Conservation (phyloP, 2,113 vertebrate species). For the Columba janthina region DNA sequence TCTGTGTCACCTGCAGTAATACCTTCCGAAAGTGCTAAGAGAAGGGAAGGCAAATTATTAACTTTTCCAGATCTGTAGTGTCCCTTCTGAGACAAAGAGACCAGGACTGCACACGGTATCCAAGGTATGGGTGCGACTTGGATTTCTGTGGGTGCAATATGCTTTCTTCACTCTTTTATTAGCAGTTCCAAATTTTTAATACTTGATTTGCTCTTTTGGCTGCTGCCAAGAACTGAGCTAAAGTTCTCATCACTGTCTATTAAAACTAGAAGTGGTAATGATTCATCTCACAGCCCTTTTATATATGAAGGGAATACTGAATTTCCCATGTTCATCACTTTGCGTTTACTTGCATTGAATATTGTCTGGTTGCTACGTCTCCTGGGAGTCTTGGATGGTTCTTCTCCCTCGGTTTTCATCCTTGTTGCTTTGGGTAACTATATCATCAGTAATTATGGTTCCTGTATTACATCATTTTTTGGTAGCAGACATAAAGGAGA, state of each 20-base stretch:
- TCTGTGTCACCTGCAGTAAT: not conserved
- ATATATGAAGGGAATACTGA: not conserved
- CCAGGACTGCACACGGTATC: not conserved
- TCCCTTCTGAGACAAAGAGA: not conserved
- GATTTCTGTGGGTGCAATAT: not conserved
- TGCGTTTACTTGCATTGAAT: not conserved
- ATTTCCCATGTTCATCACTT: not conserved
- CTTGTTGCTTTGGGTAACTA: not conserved
- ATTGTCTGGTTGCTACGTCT: not conserved
- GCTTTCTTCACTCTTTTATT: constrained; percentile 1
- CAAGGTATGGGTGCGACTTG: not conserved
- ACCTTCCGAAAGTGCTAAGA: not conserved
- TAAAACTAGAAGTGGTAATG: not conserved
- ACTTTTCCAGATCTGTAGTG: not conserved
- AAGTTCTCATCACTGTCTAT: constrained; percentile 4
- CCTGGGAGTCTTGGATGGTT: not conserved
- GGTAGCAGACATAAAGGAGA: not conserved
- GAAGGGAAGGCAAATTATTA: not conserved
- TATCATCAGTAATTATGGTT: not conserved
- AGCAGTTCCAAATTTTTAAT: not conserved
- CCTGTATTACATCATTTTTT: not conserved
- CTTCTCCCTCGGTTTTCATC: not conserved
- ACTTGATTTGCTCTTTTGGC: not conserved
- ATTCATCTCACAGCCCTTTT: not conserved
- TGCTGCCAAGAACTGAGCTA: not conserved